Percentiles rank a stretch among this genome's conserved stretches.
phyloP scores from a whole-genome alignment of 53 echinoderm and acorn worm species.

The Hippasteria phrygiana region DNA sequence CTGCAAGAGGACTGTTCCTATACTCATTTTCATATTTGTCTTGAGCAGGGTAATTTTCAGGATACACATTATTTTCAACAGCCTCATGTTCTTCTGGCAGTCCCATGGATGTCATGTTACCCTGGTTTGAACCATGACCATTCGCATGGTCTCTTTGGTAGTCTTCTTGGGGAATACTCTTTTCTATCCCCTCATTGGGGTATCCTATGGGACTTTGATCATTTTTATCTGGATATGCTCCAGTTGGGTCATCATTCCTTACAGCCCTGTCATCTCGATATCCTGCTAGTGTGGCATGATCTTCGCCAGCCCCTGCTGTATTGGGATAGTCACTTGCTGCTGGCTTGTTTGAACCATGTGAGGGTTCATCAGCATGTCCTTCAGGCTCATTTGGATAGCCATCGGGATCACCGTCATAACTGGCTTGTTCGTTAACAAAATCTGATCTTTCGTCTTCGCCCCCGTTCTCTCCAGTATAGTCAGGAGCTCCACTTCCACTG shows the following conservation, averaged over 20 bases:
- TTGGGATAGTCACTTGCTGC: background rate
- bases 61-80: slow-evolving; percentile 1
- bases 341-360: slow-evolving; percentile 1
- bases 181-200: background rate
- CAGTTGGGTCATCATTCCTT: slow-evolving; percentile 34
- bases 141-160: background rate
- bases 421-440: slow-evolving; percentile 2
- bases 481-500: background rate
- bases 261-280: slow-evolving; percentile 34
- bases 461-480: background rate
- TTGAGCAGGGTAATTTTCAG: background rate
- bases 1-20: slow-evolving; percentile 23
- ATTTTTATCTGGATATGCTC: slow-evolving; percentile 15
- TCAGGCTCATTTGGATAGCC: slow-evolving; percentile 20
- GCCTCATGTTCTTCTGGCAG: slow-evolving; percentile 9
- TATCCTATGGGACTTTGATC: slow-evolving; percentile 41
- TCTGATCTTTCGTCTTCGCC: slow-evolving; percentile 13
- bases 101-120: background rate
- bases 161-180: background rate
- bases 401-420: slow-evolving; percentile 13
- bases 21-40: background rate
- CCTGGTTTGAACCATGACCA: background rate
- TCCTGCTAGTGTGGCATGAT: background rate
- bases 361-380: slow-evolving; percentile 10
- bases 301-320: background rate